Percentiles rank a stretch among this genome's conserved stretches.
phyloP scores from a whole-genome alignment of 2,797 vertebrate species.

The Clarias pachynema region DNA sequence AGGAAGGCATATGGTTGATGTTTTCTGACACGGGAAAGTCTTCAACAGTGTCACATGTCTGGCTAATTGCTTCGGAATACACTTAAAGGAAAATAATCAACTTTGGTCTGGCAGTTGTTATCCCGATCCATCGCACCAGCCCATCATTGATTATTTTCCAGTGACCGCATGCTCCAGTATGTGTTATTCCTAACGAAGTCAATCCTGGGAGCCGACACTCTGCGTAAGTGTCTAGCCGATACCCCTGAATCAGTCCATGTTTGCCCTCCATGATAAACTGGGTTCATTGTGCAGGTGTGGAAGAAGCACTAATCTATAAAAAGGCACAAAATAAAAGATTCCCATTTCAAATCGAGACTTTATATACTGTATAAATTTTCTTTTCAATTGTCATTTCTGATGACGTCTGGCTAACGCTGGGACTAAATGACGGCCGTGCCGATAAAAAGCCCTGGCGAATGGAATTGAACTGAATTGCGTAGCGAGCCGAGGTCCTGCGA shows the following conservation, averaged over 20 bases:
- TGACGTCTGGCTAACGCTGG: background rate
- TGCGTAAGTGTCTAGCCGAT: slow-evolving; percentile 31
- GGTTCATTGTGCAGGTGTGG: slow-evolving; percentile 17
- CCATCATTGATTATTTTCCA: background rate
- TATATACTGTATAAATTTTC: background rate
- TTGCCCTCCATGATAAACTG: slow-evolving; percentile 46
- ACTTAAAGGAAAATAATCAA: background rate
- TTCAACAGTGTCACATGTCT: background rate
- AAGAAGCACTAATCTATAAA: slow-evolving; percentile 43
- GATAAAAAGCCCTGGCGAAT: slow-evolving; percentile 5
- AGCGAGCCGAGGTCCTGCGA: background rate
- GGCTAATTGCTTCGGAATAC: background rate
- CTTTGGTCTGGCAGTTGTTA: background rate
- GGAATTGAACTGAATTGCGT: background rate
- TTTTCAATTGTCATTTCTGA: background rate
- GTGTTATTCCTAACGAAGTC: slow-evolving; percentile 11
- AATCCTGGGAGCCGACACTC: slow-evolving; percentile 40
- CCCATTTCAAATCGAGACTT: slow-evolving; percentile 11
- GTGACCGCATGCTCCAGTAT: background rate
- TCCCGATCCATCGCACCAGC: background rate
- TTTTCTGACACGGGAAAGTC: background rate
- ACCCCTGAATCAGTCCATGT: slow-evolving; percentile 33
- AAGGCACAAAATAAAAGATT: slow-evolving; percentile 18
- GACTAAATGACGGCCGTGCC: background rate
- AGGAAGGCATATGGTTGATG: background rate